Evolutionary conservation across 2,888 invertebrate genomes (phyloP), one percentile per base, ranked within the genome.

Genomic region (Branchipolynoe longqiensis): DNA sequence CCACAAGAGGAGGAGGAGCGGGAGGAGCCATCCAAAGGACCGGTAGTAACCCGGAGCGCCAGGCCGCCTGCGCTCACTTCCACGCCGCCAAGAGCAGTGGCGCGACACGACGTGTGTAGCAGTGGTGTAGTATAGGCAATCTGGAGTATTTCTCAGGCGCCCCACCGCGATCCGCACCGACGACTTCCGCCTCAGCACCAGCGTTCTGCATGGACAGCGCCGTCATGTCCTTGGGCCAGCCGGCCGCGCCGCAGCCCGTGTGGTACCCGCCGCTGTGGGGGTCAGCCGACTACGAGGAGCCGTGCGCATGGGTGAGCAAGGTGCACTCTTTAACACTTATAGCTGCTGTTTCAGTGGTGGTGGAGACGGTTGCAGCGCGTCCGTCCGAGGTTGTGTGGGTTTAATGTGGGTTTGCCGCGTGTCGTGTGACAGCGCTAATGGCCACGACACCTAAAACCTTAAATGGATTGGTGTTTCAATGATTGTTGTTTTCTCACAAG

Each of bases 101-200:
- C n/a, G 56, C 3, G 25, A 56, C 56, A n/a, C n/a, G 25, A 14
- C n/a, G 25, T 22, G 3, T 25, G 18, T 2, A 56, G 25, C 38
- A 38, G 41, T 78, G 28, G 25, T 31, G 78, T 78, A 78, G 78
- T 78, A 78, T 28, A 78, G 78, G 28, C 78, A 78, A 78, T 41
- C 78, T 78, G 78, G 78, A 41, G 78, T 78, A 25, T 78, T 78
- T 48, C 78, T 54, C 78, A 78, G 78, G 78, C 31, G 28, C 48
- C 28, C 48, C 78, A 48, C 48, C 12, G 36, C 48, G 48, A 25
- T 22, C 78, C 25, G 40, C 48, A 25, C 78, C 4, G 12, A 0
- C 48, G 41, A 41, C 69, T 69, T 38, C 69, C 12, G 38, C 25
- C 25, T 22, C 56, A n/a, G 3, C 56, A 1, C 28, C 25, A 31